Base-by-base conservation (phyloP, 2,888 invertebrate species). In the Drosophila meridionalis region DNA sequence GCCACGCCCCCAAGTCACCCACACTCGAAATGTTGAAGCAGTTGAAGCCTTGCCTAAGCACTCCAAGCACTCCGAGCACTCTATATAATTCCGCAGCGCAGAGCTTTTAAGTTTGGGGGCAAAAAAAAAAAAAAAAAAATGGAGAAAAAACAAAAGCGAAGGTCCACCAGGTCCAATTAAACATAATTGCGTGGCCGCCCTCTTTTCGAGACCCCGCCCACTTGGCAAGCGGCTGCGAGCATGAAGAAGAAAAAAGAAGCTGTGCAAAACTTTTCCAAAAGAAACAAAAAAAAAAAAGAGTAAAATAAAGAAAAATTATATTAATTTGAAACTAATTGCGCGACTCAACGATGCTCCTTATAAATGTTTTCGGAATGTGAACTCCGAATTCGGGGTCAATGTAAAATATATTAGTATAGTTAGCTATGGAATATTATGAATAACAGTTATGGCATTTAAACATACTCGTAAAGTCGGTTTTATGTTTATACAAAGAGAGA, bases 151-250 rank as follows among this genome's bases (percentile, higher is more conserved):
- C 50, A 71, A 81, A 70, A 62, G 56, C 60, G n/a, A 62, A 53
- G 70, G 82, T 64, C 83, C 89, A 83, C 74, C 74, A 89, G 83
- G 89, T 89, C 83, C 83, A 83, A 83, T 83, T 89, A 83, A 83
- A 89, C 82, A 89, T 87, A 83, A 83, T 83, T 83, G 89, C 84
- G 63, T 61, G 63, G 63, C 57, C 55, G 67, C 45, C 66, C 69
- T 32, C 48, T 38, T 65, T 53, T 5, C n/a, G 26, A 42, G 30
- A 14, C 60, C 69, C 57, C 78, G 69, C 73, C 82, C 64, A 62
- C 57, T 59, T 20, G 26, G 47, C 30, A 36, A 38, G 52, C 47
- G 28, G 12, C 40, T 57, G 12, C 34, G 14, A 48, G 32, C 56
- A 68, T 34, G n/a, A 36, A 56, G 1, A n/a, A 28, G 14, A 60